phyloP scores from a whole-genome alignment of 1,140 invertebrate species.

The Drosophila micromelanica region DNA sequence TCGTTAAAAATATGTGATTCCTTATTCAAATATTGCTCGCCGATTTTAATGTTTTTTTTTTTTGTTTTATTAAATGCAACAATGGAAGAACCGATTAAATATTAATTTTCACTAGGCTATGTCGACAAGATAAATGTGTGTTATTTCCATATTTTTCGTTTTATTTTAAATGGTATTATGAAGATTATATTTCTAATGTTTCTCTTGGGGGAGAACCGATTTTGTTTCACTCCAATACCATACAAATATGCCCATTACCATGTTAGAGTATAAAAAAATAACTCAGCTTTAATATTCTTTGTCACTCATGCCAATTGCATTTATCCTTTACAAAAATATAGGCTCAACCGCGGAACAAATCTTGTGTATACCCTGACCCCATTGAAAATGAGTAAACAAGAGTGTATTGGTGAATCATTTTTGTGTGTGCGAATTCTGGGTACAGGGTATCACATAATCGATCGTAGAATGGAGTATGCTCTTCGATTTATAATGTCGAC shows the following conservation, averaged over 20 bases:
- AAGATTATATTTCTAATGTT: conserved; percentile 30
- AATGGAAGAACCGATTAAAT: conserved; percentile 69
- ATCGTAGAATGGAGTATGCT: not conserved
- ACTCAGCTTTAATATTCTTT: conserved; percentile 54
- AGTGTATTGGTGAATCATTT: no score
- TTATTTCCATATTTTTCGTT: not conserved
- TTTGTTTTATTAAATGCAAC: conserved; percentile 55
- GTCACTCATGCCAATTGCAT: conserved; percentile 70
- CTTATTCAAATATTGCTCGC: conserved; percentile 15
- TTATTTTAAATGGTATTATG: conserved; percentile 23
- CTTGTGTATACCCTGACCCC: conserved; percentile 2
- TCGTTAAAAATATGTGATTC: conserved; percentile 58
- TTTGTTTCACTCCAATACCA: conserved; percentile 66
- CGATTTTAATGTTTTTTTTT: no score
- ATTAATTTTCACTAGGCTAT: conserved; percentile 16
- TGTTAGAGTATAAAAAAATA: conserved; percentile 71
- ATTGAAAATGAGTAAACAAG: no score
- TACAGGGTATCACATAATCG: no score
- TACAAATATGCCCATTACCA: conserved; percentile 67
- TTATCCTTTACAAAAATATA: conserved; percentile 50
- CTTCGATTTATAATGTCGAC: conserved; percentile 23
- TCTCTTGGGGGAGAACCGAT: conserved; percentile 49
- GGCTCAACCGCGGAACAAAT: conserved; percentile 45
- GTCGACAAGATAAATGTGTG: conserved; percentile 22
- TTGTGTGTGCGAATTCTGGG: no score